Evolutionary conservation across 2,888 invertebrate genomes (phyloP), one percentile per base, ranked within the genome.

Genomic region (Caenorhabditis panamensis): DNA sequence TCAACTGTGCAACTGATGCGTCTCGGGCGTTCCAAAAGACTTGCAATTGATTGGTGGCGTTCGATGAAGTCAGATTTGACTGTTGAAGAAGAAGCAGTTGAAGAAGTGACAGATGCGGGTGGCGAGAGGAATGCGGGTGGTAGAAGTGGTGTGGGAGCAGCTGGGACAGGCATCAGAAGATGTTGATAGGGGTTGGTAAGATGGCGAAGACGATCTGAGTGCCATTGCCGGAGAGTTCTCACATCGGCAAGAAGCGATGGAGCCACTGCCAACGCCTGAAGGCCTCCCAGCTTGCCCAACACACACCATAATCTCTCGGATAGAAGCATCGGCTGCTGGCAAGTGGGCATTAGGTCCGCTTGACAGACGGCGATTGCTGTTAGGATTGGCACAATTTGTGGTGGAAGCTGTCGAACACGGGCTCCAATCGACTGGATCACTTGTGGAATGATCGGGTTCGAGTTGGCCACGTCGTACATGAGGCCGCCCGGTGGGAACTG

Each of bases 281-380:
- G 26, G 0, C 83, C 85, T 1, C 79, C 83, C 20, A 78, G 47
- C 20, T 82, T 69, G 1, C 82, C 85, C 20, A 85, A 28, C 2
- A 85, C 75, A 26, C 77, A 69, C 83, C 83, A 85, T 1, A 84
- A 47, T 13, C 79, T 51, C 31, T 85, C 81, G 37, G 85, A 64
- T 11, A 85, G 64, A 1, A 80, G 63, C 18, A 69, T 53, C 6
- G 79, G 71, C 49, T 79, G 72, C 41, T 73, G 73, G 18, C 72
- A 63, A 3, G 71, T 61, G 0, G 71, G 41, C 37, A 59, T 56
- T 1, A 73, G 31, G 11, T 79, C 77, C 0, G 85, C 64, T 51
- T 85, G 85, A 28, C 78, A 82, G 20, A 86, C 75, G 20, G 81
- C 76, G 31, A 86, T 64, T 8, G 86, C 86, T 1, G 84, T 83